Percentiles rank a stretch among this genome's conserved stretches.
These are phyloP conservation scores for Crossaster papposus DNA, from an alignment of 53 echinoderm and acorn worm species.

Conservation along the genomic window DNA sequence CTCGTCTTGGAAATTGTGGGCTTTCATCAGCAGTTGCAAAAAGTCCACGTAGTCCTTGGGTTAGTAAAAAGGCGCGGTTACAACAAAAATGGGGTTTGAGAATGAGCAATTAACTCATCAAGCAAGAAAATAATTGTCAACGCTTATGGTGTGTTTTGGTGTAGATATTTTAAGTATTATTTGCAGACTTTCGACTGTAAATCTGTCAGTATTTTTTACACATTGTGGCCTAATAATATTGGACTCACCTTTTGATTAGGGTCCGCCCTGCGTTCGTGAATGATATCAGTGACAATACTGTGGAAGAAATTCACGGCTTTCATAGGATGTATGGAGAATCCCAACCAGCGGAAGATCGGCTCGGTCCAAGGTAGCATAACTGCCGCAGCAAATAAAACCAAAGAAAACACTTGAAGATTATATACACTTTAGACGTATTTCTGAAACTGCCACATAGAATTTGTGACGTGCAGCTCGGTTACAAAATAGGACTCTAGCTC, in stretches of 20 bases:
- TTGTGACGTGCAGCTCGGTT: no score
- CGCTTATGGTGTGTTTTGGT: no score
- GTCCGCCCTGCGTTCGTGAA: constrained; percentile 14
- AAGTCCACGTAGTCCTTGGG: constrained; percentile 68
- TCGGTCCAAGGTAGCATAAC: constrained; percentile 55
- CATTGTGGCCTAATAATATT: background rate
- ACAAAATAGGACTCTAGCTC: no score
- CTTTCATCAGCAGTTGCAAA: constrained; percentile 74
- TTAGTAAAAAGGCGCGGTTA: background rate
- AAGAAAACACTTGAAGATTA: no score
- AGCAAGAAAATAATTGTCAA: no score
- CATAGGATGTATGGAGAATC: constrained; percentile 31
- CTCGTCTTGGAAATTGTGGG: constrained; percentile 42
- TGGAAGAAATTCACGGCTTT: constrained; percentile 45
- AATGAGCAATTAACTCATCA: no score
- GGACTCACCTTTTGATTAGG: constrained; percentile 23
- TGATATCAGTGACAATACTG: constrained; percentile 34
- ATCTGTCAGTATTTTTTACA: no score
- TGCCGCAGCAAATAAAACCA: background rate
- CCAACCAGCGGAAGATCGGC: constrained; percentile 17
- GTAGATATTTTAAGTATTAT: no score
- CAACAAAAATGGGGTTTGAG: background rate
- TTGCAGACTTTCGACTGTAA: no score
- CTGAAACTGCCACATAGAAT: no score
- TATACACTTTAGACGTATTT: no score